phyloP scores from a whole-genome alignment of 2,113 vertebrate genomes.

The Rhadina sibilatrix region DNA sequence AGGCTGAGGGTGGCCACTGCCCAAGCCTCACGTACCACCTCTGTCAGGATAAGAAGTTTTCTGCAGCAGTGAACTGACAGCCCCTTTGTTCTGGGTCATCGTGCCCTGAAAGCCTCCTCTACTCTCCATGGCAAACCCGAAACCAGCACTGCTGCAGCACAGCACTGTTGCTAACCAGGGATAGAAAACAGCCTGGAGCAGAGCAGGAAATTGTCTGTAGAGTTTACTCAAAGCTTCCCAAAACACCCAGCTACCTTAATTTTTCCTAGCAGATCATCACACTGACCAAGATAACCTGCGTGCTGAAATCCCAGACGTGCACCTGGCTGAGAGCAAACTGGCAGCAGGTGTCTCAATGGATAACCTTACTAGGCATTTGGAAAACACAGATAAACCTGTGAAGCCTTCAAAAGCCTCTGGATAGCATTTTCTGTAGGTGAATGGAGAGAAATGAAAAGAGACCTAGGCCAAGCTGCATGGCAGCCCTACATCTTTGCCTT shows the following conservation, averaged over 20 bases:
- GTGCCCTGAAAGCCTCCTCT: not conserved
- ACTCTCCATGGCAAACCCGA: not conserved
- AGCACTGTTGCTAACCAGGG: rapidly evolving
- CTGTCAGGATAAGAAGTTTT: not conserved
- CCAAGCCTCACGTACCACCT: not conserved
- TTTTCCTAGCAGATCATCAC: not conserved
- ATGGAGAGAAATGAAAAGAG: not conserved
- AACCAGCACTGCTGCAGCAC: not conserved
- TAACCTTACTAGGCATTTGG: not conserved
- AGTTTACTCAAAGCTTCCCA: not conserved
- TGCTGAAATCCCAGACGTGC: not conserved
- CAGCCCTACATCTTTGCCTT: not conserved
- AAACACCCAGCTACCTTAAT: not conserved
- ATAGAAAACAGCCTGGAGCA: not conserved
- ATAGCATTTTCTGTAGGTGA: not conserved
- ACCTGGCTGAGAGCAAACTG: not conserved
- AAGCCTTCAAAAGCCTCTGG: not conserved
- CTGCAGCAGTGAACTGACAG: not conserved
- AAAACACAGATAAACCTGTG: not conserved
- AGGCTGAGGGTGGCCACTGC: slow-evolving; percentile 6
- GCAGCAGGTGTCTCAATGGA: not conserved
- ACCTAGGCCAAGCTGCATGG: not conserved
- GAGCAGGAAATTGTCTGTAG: not conserved
- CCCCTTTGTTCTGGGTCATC: not conserved
- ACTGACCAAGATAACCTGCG: not conserved